Conservation (phyloP, 2,113 vertebrate species). For the Madoqua kirkii region DNA sequence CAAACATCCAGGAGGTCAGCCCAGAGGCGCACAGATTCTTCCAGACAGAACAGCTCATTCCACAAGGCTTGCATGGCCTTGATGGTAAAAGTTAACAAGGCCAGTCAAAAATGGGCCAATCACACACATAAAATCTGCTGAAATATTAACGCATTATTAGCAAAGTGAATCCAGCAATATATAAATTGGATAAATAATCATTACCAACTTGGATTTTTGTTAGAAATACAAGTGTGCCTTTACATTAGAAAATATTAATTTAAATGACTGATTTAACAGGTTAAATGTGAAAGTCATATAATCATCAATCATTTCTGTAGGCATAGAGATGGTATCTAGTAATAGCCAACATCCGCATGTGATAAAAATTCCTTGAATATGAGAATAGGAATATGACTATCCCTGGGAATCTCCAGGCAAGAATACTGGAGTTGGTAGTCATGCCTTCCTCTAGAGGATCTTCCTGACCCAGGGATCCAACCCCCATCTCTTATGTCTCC, state of each 20-base stretch:
- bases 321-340: not conserved
- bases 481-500: not conserved
- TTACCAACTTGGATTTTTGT: not conserved
- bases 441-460: not conserved
- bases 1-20: not conserved
- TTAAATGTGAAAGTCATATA: not conserved
- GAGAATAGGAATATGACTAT: not conserved
- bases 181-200: not conserved
- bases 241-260: not conserved
- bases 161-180: not conserved
- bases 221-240: not conserved
- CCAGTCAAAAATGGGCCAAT: fast-evolving
- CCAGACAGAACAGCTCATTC: not conserved
- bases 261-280: not conserved
- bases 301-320: not conserved
- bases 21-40: not conserved
- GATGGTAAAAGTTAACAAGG: fast-evolving
- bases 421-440: not conserved
- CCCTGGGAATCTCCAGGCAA: not conserved
- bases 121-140: not conserved
- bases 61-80: fast-evolving
- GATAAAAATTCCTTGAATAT: not conserved
- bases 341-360: not conserved
- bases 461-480: not conserved
- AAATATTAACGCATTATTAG: not conserved